Evolutionary conservation across 1,140 invertebrate species (phyloP).

Genomic region (Cheumatopsyche charites): DNA sequence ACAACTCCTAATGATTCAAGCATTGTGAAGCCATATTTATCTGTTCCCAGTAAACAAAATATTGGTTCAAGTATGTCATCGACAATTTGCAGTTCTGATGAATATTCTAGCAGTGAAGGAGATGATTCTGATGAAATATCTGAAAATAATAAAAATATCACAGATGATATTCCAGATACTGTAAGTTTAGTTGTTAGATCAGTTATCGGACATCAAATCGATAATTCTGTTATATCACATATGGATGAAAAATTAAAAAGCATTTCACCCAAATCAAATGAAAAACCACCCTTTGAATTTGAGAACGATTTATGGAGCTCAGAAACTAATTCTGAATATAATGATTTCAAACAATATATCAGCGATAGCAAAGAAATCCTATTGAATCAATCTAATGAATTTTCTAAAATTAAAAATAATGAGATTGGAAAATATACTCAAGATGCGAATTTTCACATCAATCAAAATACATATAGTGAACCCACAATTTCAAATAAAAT

Average conservation of each 20-base stretch:
- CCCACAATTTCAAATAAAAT: no score
- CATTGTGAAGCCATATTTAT: conserved; percentile 55
- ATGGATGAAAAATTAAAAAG: conserved; percentile 56
- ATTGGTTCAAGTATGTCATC: conserved; percentile 56
- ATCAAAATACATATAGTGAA: no score
- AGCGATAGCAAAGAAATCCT: neutral
- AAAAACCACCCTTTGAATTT: conserved; percentile 16
- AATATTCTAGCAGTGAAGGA: conserved; percentile 58
- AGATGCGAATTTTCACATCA: no score
- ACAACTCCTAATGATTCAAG: conserved; percentile 53
- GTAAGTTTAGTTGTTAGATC: conserved; percentile 63
- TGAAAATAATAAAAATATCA: conserved; percentile 51
- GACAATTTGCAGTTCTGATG: conserved; percentile 57
- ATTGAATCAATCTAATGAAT: neutral
- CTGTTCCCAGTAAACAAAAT: conserved; percentile 53
- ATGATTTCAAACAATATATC: neutral
- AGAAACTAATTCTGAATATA: neutral
- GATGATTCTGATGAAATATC: conserved; percentile 56
- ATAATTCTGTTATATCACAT: conserved; percentile 54
- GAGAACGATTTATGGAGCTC: conserved; percentile 5
- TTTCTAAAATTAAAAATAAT: no score
- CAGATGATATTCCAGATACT: conserved; percentile 57
- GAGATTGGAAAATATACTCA: no score
- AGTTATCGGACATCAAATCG: conserved; percentile 55
- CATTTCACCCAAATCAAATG: conserved; percentile 39